Evolutionary conservation across 1,140 invertebrate genomes (phyloP), one percentile per base, ranked within the genome.

Genomic region (Drosophila sturtevanti): DNA sequence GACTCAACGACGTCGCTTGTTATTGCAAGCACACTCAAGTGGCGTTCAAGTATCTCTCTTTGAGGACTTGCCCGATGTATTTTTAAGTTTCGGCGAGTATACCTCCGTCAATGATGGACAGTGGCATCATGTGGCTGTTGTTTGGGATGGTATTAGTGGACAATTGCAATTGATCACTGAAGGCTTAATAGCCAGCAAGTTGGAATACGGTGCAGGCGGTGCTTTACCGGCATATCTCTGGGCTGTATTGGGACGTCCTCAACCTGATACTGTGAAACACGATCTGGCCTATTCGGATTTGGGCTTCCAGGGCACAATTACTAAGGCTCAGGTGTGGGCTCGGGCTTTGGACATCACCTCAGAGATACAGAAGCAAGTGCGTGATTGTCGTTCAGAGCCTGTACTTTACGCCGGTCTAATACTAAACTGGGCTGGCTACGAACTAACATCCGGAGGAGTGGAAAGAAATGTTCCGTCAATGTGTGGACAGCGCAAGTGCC

Each of bases 71-170:
- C 96, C 97, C 92, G 97, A 98, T 89, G 96, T 97, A n/a, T 98
- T 97, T 92, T 92, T 98, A 16, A 96, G 96, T 80, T 99, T 97
- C 92, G 94, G 95, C 59, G 97, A 98, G 90, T 98, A 96, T 77
- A 97, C 98, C 2, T 97, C 97, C 0, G 96, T 99, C 18, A 99
- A 98, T 80, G 98, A 99, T 87, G 98, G 97, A 9, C 97, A 98
- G 90, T 99, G 98, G 98, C 98, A 99, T 93, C 98, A 99, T 90
- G 94, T 99, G 14, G 97, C 98, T 14, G 93, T 99, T 21, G 96
- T 98, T 12, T 99, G 98, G 98, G 95, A 97, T 75, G 96, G 96
- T n/a, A 94, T 94, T 37, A 95, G 95, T 52, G 95, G 97, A 12
- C 95, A 96, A 91, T 92, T 98, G 21, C 96, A 96, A 52, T 92